Evolutionary conservation across 2,113 vertebrate genomes (phyloP).

Genomic region (Raphicerus campestris): DNA sequence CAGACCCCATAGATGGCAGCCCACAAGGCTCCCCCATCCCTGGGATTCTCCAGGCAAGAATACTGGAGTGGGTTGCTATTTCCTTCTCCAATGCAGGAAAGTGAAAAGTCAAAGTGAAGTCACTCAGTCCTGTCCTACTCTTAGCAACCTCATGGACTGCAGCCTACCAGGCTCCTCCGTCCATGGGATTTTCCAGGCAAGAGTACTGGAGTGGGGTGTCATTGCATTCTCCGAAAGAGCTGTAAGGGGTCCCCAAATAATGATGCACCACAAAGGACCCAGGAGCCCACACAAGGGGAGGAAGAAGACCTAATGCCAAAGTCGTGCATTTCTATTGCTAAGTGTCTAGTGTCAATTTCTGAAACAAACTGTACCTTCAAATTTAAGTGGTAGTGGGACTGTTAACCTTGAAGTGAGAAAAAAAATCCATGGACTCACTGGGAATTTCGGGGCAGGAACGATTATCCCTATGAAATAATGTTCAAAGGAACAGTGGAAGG

Average conservation of each 20-base stretch:
- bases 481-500: background rate
- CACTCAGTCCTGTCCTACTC: fast-evolving
- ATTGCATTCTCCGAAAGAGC: background rate
- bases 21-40: too few species aligned
- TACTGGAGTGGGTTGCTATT: too few species aligned
- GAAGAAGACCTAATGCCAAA: background rate
- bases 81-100: too few species aligned
- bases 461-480: background rate
- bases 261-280: background rate
- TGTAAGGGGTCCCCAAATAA: background rate
- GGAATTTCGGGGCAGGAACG: background rate
- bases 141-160: too few species aligned
- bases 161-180: too few species aligned
- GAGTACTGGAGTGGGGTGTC: too few species aligned
- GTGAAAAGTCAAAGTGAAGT: too few species aligned
- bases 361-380: background rate
- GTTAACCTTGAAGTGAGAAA: background rate
- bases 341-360: background rate
- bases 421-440: background rate
- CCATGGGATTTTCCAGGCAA: too few species aligned
- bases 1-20: too few species aligned
- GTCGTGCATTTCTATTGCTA: background rate
- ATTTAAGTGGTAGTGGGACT: background rate
- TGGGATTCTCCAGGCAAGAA: too few species aligned
- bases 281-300: background rate